Conservation (phyloP, 2,888 invertebrate species). For the Oligia fasciuncula region DNA sequence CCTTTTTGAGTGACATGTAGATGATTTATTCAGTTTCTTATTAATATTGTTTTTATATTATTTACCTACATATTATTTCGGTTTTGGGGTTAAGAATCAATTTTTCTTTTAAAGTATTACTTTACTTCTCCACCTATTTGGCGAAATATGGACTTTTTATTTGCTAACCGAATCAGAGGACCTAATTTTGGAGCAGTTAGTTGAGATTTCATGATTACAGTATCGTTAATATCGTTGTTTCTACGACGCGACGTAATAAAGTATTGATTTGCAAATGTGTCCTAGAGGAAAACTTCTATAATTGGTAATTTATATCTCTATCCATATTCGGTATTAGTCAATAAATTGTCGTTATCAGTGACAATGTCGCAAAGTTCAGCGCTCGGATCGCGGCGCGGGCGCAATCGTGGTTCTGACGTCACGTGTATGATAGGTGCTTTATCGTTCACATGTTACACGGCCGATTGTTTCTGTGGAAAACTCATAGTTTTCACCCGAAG, state of each 20-base stretch:
- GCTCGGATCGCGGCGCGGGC: constrained; percentile 70
- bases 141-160: background rate
- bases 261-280: constrained; percentile 22
- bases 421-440: constrained; percentile 80
- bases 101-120: background rate
- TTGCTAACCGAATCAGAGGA: no score
- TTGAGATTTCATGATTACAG: background rate
- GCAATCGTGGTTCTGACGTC: constrained; percentile 82
- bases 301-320: constrained; percentile 56
- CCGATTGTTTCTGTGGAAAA: constrained; percentile 75
- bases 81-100: background rate
- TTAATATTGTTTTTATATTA: background rate
- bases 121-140: background rate
- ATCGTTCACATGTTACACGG: constrained; percentile 73
- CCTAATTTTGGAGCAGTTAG: background rate
- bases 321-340: constrained; percentile 76
- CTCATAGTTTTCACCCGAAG: constrained; percentile 61
- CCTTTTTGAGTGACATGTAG: constrained; percentile 15
- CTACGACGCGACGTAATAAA: background rate
- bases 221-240: background rate
- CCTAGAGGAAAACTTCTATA: constrained; percentile 35
- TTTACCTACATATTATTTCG: background rate
- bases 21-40: constrained; percentile 3
- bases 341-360: constrained; percentile 82
- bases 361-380: constrained; percentile 85